Percentiles rank a stretch among this genome's conserved stretches.
Evolutionary conservation across 2,797 vertebrate species (phyloP).

Genomic region (Leucoraja ocellata): DNA sequence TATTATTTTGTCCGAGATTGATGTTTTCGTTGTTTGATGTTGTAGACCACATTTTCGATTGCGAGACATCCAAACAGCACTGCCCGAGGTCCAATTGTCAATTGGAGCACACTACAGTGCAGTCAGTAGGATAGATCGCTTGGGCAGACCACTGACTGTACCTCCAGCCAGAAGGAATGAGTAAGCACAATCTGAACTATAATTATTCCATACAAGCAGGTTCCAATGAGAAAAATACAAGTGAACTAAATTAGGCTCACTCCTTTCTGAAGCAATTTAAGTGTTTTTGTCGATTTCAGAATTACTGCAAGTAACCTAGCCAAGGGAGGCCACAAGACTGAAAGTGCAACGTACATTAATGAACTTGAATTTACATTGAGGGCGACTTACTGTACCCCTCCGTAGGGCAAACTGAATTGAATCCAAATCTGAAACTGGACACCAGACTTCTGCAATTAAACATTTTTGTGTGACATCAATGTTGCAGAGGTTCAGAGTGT

Average conservation of each 20-base stretch:
- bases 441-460: conserved; percentile 96
- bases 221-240: background rate
- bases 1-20: too few relatives aligned
- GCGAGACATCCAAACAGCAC: too few relatives aligned
- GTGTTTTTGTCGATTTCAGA: background rate
- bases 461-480: conserved; percentile 98
- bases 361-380: background rate
- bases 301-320: background rate
- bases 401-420: conserved; percentile 95
- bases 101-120: too few relatives aligned
- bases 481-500: conserved; percentile 95
- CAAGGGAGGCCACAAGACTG: background rate
- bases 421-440: conserved; percentile 86
- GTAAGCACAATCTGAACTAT: too few relatives aligned
- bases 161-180: too few relatives aligned
- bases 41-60: too few relatives aligned
- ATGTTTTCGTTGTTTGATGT: too few relatives aligned
- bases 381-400: conserved; percentile 81
- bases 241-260: background rate
- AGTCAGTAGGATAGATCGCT: too few relatives aligned
- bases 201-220: background rate
- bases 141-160: too few relatives aligned
- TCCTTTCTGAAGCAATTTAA: background rate
- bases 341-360: background rate
- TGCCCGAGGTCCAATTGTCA: too few relatives aligned